Conservation (phyloP, 2,797 vertebrate genomes). For the Emys orbicularis region DNA sequence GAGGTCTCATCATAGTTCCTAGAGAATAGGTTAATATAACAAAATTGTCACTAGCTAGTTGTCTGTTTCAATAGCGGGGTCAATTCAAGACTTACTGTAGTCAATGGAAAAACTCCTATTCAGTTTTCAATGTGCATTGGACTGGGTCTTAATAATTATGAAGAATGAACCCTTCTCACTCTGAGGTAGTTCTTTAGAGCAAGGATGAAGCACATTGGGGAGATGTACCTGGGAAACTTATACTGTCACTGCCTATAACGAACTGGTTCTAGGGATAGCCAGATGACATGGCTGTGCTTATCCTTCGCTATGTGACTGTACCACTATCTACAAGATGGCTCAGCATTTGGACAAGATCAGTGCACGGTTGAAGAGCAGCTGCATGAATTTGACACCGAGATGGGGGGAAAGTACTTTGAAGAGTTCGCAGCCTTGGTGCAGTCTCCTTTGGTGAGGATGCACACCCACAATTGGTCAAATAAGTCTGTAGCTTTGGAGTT, state of each 20-base stretch:
- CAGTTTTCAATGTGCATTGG: slow-evolving; percentile 40
- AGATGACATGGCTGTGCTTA: not conserved
- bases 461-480: not conserved
- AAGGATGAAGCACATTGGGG: not conserved
- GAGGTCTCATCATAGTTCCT: slow-evolving; percentile 63
- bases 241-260: not conserved
- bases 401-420: not conserved
- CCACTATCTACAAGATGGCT: not conserved
- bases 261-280: not conserved
- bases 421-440: not conserved
- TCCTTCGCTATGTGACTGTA: not conserved
- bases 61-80: slow-evolving; percentile 25
- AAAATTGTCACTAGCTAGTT: slow-evolving; percentile 64
- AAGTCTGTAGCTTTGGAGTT: not conserved
- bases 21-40: slow-evolving; percentile 67
- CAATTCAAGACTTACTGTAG: slow-evolving; percentile 2
- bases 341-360: not conserved
- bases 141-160: slow-evolving; percentile 59
- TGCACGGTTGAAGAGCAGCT: not conserved
- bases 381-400: not conserved
- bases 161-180: slow-evolving; percentile 39
- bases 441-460: not conserved
- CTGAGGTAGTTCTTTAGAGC: slow-evolving; percentile 45
- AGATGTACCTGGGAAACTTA: not conserved
- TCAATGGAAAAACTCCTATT: slow-evolving; percentile 46